Conservation (phyloP, 2,113 vertebrate species). For the Megaleporinus macrocephalus region DNA sequence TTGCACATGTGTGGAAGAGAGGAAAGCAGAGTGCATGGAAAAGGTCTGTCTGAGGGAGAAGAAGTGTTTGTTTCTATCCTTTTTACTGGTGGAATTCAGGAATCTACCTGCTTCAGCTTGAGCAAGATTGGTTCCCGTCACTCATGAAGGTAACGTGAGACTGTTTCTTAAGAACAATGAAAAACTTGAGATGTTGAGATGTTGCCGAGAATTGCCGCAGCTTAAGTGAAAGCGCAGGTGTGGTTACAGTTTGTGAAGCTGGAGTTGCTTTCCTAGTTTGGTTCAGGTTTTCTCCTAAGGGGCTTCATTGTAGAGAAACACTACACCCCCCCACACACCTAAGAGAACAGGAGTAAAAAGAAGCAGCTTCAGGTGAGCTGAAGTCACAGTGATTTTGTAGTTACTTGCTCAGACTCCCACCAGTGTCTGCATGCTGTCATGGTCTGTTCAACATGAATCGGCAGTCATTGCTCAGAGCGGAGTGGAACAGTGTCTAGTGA, state of each 20-base stretch:
- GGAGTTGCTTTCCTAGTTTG: slow-evolving; percentile 21
- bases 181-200: neutral
- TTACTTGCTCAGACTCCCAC: neutral
- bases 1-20: neutral
- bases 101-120: slow-evolving; percentile 30
- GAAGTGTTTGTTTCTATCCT: neutral
- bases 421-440: slow-evolving; percentile 11
- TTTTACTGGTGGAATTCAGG: slow-evolving; percentile 6
- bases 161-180: neutral
- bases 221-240: neutral
- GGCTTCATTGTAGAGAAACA: slow-evolving; percentile 58
- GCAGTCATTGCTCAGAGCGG: neutral
- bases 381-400: neutral
- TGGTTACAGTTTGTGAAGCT: slow-evolving; percentile 1
- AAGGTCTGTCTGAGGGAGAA: neutral
- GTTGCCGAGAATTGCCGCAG: neutral
- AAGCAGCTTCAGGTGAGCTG: neutral
- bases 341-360: slow-evolving; percentile 12
- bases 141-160: slow-evolving; percentile 50
- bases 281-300: slow-evolving; percentile 57
- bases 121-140: slow-evolving; percentile 20
- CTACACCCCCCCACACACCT: slow-evolving; percentile 54
- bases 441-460: neutral
- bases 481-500: neutral
- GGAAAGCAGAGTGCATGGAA: slow-evolving; percentile 11